Percentiles rank a stretch among this genome's conserved stretches.
Conservation (phyloP, 2,113 vertebrate species). For the Tragelaphus imberbis region DNA sequence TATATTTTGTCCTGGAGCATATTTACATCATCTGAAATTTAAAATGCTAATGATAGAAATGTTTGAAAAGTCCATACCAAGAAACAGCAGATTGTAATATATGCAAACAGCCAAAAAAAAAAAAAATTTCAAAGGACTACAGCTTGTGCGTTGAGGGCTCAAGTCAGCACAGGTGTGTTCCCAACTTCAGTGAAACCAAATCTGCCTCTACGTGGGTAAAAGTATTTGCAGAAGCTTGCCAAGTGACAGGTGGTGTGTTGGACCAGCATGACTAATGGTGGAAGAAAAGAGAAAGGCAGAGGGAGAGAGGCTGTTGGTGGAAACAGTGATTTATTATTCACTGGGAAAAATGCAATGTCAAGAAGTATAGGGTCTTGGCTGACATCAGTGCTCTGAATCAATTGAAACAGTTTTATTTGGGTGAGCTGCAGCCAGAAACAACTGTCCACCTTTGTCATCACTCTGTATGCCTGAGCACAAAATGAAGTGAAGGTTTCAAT, state of each 20-base stretch:
- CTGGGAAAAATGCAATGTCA: conserved; percentile 37
- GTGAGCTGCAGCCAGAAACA: conserved; percentile 18
- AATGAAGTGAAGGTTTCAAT: neutral
- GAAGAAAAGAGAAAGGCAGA: conserved; percentile 33
- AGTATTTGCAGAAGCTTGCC: neutral
- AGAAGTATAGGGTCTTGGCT: conserved; percentile 46
- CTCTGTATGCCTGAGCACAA: neutral
- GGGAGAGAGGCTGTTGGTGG: neutral
- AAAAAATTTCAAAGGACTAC: neutral
- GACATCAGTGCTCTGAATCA: conserved; percentile 25
- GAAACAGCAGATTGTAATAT: neutral
- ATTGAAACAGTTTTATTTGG: conserved; percentile 19
- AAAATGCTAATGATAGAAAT: neutral
- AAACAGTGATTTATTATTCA: conserved; percentile 50
- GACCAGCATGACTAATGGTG: conserved; percentile 15
- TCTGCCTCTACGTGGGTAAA: neutral
- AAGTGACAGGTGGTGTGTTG: conserved; percentile 23
- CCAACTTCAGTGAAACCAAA: neutral
- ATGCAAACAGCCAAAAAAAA: neutral
- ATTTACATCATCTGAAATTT: neutral
- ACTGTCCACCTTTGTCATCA: conserved; percentile 32
- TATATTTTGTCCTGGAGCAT: neutral
- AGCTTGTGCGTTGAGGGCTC: neutral
- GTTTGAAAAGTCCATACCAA: neutral
- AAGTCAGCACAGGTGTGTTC: conserved; percentile 5